Conservation (phyloP, 2,113 vertebrate genomes). For the Heteronetta atricapilla region DNA sequence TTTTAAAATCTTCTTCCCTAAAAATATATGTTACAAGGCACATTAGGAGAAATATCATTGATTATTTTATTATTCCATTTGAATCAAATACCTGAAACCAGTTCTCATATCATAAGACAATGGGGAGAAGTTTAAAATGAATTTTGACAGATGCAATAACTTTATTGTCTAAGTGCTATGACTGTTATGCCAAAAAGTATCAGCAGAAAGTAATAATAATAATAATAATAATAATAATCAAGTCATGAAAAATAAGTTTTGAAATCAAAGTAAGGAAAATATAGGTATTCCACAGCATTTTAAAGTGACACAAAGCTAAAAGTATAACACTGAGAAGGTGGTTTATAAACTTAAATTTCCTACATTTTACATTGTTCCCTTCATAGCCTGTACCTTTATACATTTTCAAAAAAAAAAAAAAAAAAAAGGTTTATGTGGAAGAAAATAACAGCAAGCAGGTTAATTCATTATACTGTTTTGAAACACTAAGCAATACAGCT, state of each 20-base stretch:
- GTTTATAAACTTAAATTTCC: no score
- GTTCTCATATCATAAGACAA: conserved; percentile 17
- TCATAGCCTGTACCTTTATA: background rate
- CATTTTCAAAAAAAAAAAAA: no score
- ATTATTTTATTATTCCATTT: conserved; percentile 43
- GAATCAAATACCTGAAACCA: conserved; percentile 10
- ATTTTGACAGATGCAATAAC: background rate
- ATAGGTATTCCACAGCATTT: background rate
- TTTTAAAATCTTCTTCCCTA: background rate
- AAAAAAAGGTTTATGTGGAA: background rate
- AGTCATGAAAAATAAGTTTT: background rate
- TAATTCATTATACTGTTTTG: background rate
- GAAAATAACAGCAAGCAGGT: background rate
- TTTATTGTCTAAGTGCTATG: conserved; percentile 17
- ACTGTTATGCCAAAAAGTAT: background rate
- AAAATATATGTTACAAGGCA: conserved; percentile 43
- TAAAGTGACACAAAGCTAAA: background rate
- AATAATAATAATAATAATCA: no score
- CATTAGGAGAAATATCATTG: conserved; percentile 22
- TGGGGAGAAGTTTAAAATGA: background rate
- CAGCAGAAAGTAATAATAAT: background rate
- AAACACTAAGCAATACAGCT: background rate
- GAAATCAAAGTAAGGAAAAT: background rate
- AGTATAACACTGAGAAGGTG: background rate
- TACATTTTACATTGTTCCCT: background rate